phyloP scores from a whole-genome alignment of 2,113 vertebrate genomes.

The Coptodon bakossiorum region DNA sequence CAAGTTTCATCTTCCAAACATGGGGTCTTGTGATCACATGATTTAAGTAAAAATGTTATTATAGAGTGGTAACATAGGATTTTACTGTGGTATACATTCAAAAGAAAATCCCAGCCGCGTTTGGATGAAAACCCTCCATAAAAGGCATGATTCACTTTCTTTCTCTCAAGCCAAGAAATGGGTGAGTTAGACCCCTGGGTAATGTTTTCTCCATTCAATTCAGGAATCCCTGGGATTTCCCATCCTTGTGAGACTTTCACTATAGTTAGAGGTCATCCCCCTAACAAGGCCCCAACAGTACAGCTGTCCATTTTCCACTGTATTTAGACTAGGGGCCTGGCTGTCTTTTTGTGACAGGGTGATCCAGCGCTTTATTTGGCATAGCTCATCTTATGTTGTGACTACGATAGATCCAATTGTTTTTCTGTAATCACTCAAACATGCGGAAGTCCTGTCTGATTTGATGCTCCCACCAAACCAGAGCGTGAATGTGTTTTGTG shows the following conservation, averaged over 20 bases:
- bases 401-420: conserved; percentile 32
- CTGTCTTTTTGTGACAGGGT: neutral
- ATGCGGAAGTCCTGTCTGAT: conserved; percentile 14
- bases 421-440: neutral
- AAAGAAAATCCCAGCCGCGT: neutral
- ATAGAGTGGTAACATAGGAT: neutral
- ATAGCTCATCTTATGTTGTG: conserved; percentile 53
- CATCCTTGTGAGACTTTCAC: conserved; percentile 13
- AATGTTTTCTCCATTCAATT: neutral
- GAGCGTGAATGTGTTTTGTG: conserved; percentile 37
- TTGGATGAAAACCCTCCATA: neutral
- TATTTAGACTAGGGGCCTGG: neutral
- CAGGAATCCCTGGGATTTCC: conserved; percentile 10
- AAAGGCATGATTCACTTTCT: neutral
- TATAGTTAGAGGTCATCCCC: conserved; percentile 14
- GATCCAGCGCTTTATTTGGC: conserved; percentile 49
- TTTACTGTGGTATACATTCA: neutral
- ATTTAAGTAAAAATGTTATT: neutral
- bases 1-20: neutral
- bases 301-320: conserved; percentile 15
- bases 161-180: neutral
- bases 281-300: conserved; percentile 30
- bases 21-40: neutral
- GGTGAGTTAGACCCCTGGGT: neutral
- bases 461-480: conserved; percentile 28